Evolutionary conservation across 2,113 vertebrate species (phyloP).

Genomic region (Melanostigma gelatinosum): DNA sequence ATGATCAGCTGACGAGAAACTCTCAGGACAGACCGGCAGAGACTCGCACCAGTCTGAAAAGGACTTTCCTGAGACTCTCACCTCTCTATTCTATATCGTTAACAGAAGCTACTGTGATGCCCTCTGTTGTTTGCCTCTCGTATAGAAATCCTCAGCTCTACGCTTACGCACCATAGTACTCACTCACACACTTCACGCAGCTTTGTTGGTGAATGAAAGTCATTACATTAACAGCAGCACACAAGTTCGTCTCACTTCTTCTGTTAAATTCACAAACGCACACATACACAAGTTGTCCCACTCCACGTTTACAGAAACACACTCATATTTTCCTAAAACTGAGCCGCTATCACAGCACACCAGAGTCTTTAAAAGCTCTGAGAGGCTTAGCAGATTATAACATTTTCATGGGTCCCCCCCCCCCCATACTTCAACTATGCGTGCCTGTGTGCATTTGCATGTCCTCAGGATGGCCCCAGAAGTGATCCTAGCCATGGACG

Average conservation of each 20-base stretch:
- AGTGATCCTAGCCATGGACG: constrained; percentile 99
- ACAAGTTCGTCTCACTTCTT: constrained; percentile 22
- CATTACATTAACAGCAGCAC: constrained; percentile 27
- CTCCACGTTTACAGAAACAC: constrained; percentile 34
- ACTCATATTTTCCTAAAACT: constrained; percentile 47
- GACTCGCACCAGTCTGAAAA: not conserved
- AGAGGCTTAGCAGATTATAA: constrained; percentile 74
- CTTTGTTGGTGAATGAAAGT: constrained; percentile 34
- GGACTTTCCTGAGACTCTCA: not conserved
- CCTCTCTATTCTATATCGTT: not conserved
- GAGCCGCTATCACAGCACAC: constrained; percentile 65
- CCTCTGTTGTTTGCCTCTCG: not conserved
- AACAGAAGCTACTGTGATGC: not conserved
- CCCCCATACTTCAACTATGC: constrained; percentile 44
- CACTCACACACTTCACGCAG: not conserved
- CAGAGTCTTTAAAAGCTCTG: constrained; percentile 67
- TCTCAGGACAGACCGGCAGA: no score
- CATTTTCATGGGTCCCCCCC: constrained; percentile 55
- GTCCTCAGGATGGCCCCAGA: constrained; percentile 96
- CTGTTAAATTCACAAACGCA: constrained; percentile 14
- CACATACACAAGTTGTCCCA: constrained; percentile 3
- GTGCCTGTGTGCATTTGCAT: constrained; percentile 26
- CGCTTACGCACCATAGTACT: not conserved
- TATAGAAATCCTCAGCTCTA: not conserved
- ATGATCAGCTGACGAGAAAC: no score